These are phyloP conservation scores for Gobio gobio DNA, from an alignment of 2,113 vertebrate species.

Conservation along the genomic window DNA sequence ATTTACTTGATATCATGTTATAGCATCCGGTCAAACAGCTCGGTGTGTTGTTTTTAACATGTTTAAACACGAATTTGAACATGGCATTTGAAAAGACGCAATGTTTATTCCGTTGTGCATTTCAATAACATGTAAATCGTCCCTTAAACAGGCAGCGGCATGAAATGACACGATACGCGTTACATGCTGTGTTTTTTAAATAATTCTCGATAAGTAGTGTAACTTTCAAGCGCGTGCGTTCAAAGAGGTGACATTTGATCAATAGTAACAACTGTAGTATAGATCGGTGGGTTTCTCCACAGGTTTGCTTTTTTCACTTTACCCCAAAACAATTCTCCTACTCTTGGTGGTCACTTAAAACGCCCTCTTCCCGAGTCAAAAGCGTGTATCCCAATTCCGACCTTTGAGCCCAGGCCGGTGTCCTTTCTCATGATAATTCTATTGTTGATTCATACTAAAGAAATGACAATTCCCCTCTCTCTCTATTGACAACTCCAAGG, in stretches of 20 bases:
- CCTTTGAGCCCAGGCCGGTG: slow-evolving; percentile 64
- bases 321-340: slow-evolving; percentile 59
- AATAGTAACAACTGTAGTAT: slow-evolving; percentile 67
- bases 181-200: slow-evolving; percentile 37
- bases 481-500: slow-evolving; percentile 68
- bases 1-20: not conserved
- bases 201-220: slow-evolving; percentile 58
- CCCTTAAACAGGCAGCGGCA: not conserved
- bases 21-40: not conserved
- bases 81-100: not conserved
- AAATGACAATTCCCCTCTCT: slow-evolving; percentile 69
- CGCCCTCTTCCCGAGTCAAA: slow-evolving; percentile 64
- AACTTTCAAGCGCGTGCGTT: slow-evolving; percentile 63
- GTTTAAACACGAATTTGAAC: not conserved
- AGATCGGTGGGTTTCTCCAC: slow-evolving; percentile 60
- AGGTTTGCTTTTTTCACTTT: slow-evolving; percentile 60
- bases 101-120: not conserved
- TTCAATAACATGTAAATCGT: not conserved
- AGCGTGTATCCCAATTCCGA: slow-evolving; percentile 66
- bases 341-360: slow-evolving; percentile 60
- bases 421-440: slow-evolving; percentile 80
- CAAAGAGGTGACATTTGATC: slow-evolving; percentile 67
- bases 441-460: slow-evolving; percentile 73
- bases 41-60: not conserved
- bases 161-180: not conserved